These are phyloP conservation scores for Rhinopomastus cyanomelas DNA, from an alignment of 2,113 vertebrate genomes.

Conservation along the genomic window DNA sequence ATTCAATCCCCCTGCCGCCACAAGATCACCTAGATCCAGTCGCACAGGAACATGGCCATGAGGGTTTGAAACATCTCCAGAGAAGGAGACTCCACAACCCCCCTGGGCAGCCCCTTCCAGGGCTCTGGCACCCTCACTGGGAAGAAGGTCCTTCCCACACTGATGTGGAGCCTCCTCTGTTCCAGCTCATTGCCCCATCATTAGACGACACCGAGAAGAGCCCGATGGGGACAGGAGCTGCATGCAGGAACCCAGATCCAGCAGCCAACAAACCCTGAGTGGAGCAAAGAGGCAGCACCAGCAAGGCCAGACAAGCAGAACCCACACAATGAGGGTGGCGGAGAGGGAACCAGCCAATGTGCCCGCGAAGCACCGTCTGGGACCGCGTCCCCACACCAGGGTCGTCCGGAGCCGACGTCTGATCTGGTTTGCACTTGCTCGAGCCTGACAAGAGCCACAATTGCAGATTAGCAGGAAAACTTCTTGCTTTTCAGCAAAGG, in stretches of 20 bases:
- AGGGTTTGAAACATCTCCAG: too few relatives aligned
- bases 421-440: constrained; percentile 83
- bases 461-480: constrained; percentile 90
- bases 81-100: too few relatives aligned
- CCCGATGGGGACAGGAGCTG: rapidly evolving
- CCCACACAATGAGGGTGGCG: not conserved
- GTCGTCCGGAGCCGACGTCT: constrained; percentile 57
- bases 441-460: constrained; percentile 93
- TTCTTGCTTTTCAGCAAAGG: constrained; percentile 96
- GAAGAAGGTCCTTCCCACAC: too few relatives aligned
- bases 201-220: too few relatives aligned
- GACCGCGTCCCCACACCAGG: not conserved
- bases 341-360: not conserved
- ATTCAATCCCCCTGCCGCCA: too few relatives aligned
- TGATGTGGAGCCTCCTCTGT: too few relatives aligned
- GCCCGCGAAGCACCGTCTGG: rapidly evolving
- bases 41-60: too few relatives aligned
- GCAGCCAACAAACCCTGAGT: not conserved
- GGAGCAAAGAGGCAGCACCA: rapidly evolving
- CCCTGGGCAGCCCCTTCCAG: too few relatives aligned
- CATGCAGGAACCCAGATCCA: not conserved
- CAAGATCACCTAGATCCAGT: too few relatives aligned
- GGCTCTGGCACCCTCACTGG: too few relatives aligned
- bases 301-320: not conserved
- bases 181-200: too few relatives aligned